phyloP scores from a whole-genome alignment of 2,888 invertebrate genomes.

The Nemapogon koenigi region DNA sequence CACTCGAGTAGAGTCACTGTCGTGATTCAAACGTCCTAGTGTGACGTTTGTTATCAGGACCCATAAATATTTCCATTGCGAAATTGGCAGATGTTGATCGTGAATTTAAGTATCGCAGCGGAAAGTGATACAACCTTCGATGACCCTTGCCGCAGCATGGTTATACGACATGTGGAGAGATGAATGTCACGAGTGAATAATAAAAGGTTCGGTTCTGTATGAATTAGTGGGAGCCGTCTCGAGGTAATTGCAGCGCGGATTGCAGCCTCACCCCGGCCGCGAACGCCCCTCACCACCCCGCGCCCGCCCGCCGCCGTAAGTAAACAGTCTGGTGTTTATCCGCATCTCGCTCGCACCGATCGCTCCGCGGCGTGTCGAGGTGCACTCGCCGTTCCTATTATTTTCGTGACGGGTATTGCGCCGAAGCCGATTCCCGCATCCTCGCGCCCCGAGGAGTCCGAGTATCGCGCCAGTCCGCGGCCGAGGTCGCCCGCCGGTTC shows the following conservation, averaged over 20 bases:
- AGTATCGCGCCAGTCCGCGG: constrained; percentile 61
- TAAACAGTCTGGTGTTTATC: constrained; percentile 65
- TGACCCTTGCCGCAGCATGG: too few species aligned
- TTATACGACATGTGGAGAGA: not conserved
- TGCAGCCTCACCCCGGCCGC: constrained; percentile 47
- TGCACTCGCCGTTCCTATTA: constrained; percentile 65
- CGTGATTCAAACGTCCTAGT: too few species aligned
- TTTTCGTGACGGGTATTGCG: constrained; percentile 66
- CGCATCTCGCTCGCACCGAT: constrained; percentile 64
- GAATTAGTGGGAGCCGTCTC: constrained; percentile 30
- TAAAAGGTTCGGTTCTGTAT: too few species aligned
- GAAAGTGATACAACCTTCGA: too few species aligned
- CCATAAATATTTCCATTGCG: too few species aligned
- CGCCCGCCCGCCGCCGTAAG: constrained; percentile 56
- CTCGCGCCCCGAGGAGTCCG: constrained; percentile 55
- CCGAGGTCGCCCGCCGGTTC: constrained; percentile 55
- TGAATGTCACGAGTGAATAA: too few species aligned
- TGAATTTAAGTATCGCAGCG: too few species aligned
- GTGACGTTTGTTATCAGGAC: too few species aligned
- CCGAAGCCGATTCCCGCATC: constrained; percentile 65
- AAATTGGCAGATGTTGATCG: too few species aligned
- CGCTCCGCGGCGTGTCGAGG: constrained; percentile 63
- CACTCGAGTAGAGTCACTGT: too few species aligned
- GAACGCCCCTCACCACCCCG: constrained; percentile 36
- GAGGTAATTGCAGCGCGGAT: constrained; percentile 60